Evolutionary conservation across 2,113 vertebrate genomes (phyloP).

Genomic region (Prinia subflava): DNA sequence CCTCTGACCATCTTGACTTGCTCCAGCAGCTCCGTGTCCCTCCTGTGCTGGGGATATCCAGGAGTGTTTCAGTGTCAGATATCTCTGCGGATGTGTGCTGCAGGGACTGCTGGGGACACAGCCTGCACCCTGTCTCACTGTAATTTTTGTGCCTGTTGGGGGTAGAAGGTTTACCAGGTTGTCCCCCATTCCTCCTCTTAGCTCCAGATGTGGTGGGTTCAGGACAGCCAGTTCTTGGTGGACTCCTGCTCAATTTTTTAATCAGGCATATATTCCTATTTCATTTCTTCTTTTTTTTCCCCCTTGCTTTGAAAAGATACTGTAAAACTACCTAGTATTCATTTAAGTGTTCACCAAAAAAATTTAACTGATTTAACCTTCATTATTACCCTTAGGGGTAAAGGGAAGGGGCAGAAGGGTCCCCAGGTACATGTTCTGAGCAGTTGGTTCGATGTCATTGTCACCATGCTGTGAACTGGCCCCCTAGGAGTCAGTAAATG

Average conservation of each 20-base stretch:
- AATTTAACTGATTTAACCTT: neutral
- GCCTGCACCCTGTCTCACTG: neutral
- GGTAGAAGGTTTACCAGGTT: neutral
- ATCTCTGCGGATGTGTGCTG: neutral
- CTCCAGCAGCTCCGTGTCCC: neutral
- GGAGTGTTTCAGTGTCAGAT: neutral
- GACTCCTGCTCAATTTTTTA: neutral
- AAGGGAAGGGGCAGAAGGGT: neutral
- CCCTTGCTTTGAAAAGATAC: neutral
- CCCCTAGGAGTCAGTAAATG: neutral
- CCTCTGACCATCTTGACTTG: neutral
- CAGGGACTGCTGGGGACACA: neutral
- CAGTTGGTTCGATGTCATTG: neutral
- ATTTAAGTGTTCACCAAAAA: neutral
- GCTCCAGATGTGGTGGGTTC: neutral
- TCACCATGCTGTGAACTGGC: neutral
- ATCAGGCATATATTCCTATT: neutral
- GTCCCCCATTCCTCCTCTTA: neutral
- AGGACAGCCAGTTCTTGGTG: neutral
- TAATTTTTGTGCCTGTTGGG: neutral
- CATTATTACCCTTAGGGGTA: neutral
- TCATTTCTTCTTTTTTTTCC: neutral
- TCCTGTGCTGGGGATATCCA: neutral
- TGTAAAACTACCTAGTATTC: neutral
- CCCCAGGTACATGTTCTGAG: rapidly evolving